A percentile compares a stretch with the other conserved stretches of the same genome.
Conservation (phyloP, 2,113 vertebrate genomes). For the Coturnix japonica region DNA sequence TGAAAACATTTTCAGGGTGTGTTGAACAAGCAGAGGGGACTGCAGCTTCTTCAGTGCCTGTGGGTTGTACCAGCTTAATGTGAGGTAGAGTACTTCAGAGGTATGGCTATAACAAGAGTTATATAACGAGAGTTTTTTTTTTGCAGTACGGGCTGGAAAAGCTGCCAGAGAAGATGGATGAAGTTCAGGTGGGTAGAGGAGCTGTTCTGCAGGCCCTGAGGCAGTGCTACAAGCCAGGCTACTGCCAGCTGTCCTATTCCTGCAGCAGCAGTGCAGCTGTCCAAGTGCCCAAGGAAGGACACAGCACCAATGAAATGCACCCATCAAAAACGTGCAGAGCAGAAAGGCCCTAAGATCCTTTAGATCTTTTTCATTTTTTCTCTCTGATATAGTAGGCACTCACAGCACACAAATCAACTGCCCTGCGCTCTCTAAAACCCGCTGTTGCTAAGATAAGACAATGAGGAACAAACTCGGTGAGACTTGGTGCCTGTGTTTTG, state of each 20-base stretch:
- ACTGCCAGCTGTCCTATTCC: neutral
- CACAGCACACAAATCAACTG: accelerated
- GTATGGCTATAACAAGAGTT: accelerated
- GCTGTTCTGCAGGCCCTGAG: neutral
- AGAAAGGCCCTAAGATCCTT: neutral
- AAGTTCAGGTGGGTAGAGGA: accelerated
- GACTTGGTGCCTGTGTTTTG: accelerated
- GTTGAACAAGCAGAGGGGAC: accelerated
- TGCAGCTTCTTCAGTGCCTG: too few relatives aligned
- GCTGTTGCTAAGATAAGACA: accelerated
- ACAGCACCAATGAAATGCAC: neutral
- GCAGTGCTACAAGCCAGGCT: neutral
- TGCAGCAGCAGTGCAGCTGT: neutral
- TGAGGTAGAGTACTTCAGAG: neutral
- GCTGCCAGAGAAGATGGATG: neutral
- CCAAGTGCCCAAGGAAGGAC: neutral
- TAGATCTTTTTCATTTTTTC: neutral
- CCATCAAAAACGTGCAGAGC: accelerated
- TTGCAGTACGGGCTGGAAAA: neutral
- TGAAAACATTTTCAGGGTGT: neutral
- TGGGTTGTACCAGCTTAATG: neutral
- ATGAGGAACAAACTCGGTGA: accelerated
- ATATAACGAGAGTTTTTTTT: too few relatives aligned
- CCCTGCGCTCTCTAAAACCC: neutral
- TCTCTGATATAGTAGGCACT: accelerated